Conservation (phyloP, 2,797 vertebrate species). For the Karalla daura region DNA sequence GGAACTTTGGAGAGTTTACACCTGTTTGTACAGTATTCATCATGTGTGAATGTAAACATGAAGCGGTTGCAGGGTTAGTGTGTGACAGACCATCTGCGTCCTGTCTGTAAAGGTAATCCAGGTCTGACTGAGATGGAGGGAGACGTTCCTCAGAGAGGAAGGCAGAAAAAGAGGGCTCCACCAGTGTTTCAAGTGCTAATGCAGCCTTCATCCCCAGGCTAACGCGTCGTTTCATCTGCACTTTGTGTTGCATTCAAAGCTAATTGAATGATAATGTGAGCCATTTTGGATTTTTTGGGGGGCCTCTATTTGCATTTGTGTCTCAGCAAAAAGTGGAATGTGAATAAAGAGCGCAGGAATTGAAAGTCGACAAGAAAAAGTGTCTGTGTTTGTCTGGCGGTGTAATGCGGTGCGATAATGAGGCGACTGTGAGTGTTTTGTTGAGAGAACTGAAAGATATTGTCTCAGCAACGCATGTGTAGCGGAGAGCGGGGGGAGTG, state of each 20-base stretch:
- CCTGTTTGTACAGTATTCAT: too few relatives aligned
- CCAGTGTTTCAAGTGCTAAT: slow-evolving; percentile 53
- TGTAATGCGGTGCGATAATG: background rate
- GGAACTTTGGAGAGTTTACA: too few relatives aligned
- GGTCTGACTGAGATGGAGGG: slow-evolving; percentile 29
- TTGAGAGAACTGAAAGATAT: slow-evolving; percentile 5
- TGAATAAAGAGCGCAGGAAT: slow-evolving; percentile 13
- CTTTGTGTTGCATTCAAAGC: slow-evolving; percentile 46
- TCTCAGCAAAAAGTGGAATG: slow-evolving; percentile 11
- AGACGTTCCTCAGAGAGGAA: slow-evolving; percentile 26
- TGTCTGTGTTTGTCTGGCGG: background rate
- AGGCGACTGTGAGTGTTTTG: background rate
- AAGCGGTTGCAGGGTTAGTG: background rate
- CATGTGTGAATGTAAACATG: too few relatives aligned
- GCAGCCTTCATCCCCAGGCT: slow-evolving; percentile 26
- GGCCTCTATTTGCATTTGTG: slow-evolving; percentile 6
- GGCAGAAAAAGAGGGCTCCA: slow-evolving; percentile 32
- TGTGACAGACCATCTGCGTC: slow-evolving; percentile 17
- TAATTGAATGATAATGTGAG: slow-evolving; percentile 51
- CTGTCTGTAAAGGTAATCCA: slow-evolving; percentile 28
- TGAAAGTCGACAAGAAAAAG: slow-evolving; percentile 23
- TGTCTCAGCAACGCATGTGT: slow-evolving; percentile 22
- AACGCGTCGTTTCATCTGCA: slow-evolving; percentile 42
- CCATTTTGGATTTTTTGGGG: slow-evolving; percentile 33
- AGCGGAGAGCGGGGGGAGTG: background rate